Conservation (phyloP, 2,888 invertebrate genomes). For the Meta bourneti region DNA sequence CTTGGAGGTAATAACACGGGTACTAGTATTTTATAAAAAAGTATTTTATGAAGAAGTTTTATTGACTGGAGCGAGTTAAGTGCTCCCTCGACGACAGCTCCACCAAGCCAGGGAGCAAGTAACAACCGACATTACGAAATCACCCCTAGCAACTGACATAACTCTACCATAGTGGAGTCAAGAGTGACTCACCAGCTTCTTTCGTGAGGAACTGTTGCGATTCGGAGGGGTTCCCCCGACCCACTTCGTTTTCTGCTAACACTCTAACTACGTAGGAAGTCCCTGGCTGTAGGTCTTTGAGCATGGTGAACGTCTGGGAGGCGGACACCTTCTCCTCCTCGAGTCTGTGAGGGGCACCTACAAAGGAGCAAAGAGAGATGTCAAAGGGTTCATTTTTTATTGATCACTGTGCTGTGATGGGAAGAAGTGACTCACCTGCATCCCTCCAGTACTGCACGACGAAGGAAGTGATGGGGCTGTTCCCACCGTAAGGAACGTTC, state of each 20-base stretch:
- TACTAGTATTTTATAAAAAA: no score
- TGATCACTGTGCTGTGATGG: not conserved
- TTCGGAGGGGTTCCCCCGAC: conserved; percentile 77
- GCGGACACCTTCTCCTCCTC: conserved; percentile 78
- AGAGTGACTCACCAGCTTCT: conserved; percentile 77
- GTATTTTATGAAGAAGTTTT: no score
- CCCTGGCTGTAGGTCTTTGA: conserved; percentile 78
- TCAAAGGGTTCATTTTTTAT: not conserved
- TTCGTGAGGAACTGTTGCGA: conserved; percentile 77
- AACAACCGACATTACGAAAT: no score
- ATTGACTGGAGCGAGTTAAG: no score
- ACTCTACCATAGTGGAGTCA: not conserved
- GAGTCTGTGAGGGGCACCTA: conserved; percentile 77
- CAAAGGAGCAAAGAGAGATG: not conserved
- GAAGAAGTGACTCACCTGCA: conserved; percentile 50
- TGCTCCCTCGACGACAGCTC: no score
- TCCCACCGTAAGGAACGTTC: conserved; percentile 78
- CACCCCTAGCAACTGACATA: no score
- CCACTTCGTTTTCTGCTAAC: conserved; percentile 78
- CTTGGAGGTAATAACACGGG: no score
- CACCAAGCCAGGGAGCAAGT: no score
- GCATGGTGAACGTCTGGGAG: conserved; percentile 77
- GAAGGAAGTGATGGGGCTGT: conserved; percentile 78
- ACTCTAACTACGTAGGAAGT: conserved; percentile 78
- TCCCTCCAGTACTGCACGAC: conserved; percentile 78